Conservation (phyloP, 2,888 invertebrate genomes). For the Melipona bicolor region DNA sequence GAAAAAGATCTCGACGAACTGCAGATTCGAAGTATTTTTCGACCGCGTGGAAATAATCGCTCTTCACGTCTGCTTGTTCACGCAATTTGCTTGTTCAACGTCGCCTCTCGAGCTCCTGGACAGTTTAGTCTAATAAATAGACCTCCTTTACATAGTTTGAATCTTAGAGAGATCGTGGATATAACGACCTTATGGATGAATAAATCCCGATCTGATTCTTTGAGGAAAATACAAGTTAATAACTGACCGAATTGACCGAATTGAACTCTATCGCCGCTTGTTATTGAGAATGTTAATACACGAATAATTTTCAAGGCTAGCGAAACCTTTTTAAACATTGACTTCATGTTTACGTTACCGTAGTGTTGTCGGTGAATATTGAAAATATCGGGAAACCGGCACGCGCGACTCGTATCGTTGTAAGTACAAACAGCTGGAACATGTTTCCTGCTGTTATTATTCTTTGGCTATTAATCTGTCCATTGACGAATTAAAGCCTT, state of each 20-base stretch:
- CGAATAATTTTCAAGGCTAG: conserved; percentile 38
- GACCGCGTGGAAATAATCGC: not conserved
- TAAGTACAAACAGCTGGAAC: not conserved
- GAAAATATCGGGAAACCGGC: conserved; percentile 14
- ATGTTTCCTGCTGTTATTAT: not conserved
- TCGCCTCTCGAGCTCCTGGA: not conserved
- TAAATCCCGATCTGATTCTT: not conserved
- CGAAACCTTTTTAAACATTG: conserved; percentile 45
- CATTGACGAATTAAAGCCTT: not conserved
- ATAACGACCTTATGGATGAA: not conserved
- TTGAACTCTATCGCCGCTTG: not conserved
- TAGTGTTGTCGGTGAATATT: conserved; percentile 9
- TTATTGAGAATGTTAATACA: conserved; percentile 38
- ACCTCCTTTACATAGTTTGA: conserved; percentile 4
- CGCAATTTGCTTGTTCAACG: not conserved
- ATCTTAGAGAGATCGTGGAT: not conserved
- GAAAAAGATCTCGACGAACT: conserved; percentile 6
- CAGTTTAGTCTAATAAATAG: not conserved
- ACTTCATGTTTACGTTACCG: conserved; percentile 36
- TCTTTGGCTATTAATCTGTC: not conserved
- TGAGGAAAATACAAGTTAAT: not conserved
- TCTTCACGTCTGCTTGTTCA: not conserved
- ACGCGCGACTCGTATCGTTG: not conserved
- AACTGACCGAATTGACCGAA: not conserved
- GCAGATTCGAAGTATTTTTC: not conserved